These are phyloP conservation scores for Alectura lathami DNA, from an alignment of 2,113 vertebrate species.

Conservation along the genomic window DNA sequence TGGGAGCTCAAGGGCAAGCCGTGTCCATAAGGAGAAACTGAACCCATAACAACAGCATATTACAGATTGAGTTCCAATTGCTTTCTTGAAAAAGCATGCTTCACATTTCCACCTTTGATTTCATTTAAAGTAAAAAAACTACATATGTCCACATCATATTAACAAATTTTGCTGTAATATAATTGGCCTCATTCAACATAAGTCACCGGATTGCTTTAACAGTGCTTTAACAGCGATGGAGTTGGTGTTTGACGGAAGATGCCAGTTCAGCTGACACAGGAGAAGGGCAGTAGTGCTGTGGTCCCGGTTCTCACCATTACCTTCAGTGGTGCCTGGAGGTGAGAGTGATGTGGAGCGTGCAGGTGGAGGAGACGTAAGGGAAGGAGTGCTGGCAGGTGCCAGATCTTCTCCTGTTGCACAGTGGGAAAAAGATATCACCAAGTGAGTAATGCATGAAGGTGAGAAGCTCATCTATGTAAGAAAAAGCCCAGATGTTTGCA, in stretches of 20 bases:
- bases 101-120: background rate
- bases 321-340: background rate
- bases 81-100: background rate
- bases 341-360: background rate
- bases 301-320: background rate
- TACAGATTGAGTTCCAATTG: background rate
- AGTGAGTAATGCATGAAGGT: background rate
- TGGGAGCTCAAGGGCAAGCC: background rate
- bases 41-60: background rate
- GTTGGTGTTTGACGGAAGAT: background rate
- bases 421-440: background rate
- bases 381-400: background rate
- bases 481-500: background rate
- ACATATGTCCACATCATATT: background rate
- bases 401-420: background rate
- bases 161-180: background rate
- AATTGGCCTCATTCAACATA: background rate
- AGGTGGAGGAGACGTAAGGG: background rate
- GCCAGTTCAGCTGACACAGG: background rate
- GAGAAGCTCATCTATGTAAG: background rate
- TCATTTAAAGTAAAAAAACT: background rate
- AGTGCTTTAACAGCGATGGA: background rate
- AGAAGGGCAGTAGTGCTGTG: rapidly evolving
- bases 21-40: background rate
- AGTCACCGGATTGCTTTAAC: background rate